phyloP scores from a whole-genome alignment of 2,888 invertebrate genomes.

The Drosophila siamana region DNA sequence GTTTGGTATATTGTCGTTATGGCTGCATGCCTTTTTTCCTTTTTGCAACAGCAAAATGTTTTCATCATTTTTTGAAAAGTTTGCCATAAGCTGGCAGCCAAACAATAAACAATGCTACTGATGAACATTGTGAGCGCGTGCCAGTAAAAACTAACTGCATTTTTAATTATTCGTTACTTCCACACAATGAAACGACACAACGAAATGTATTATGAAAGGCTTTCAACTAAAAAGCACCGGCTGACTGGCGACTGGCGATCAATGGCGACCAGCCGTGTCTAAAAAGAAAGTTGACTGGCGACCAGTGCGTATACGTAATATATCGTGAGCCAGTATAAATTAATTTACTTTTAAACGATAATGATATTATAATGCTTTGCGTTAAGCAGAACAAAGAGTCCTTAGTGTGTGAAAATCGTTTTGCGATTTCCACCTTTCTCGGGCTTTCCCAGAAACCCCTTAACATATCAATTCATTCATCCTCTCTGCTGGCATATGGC shows the following conservation, averaged over 20 bases:
- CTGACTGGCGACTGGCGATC: background rate
- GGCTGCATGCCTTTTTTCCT: conserved; percentile 21
- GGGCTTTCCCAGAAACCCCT: conserved; percentile 24
- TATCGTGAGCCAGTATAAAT: background rate
- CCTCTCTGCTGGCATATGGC: conserved; percentile 11
- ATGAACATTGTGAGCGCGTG: conserved; percentile 17
- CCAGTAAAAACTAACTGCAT: conserved; percentile 70
- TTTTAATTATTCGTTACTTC: conserved; percentile 71
- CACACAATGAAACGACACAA: conserved; percentile 46
- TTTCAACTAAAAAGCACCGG: conserved; percentile 15
- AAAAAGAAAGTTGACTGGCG: conserved; percentile 16
- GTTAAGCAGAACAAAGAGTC: background rate
- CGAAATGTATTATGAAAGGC: conserved; percentile 35
- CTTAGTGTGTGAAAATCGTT: conserved; percentile 24
- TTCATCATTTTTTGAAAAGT: conserved; percentile 61
- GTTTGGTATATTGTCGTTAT: conserved; percentile 33
- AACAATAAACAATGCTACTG: conserved; percentile 67
- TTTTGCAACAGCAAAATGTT: conserved; percentile 43
- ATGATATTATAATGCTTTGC: background rate
- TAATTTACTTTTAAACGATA: background rate
- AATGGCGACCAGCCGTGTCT: conserved; percentile 1
- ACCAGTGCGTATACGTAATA: conserved; percentile 22
- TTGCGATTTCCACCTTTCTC: conserved; percentile 31
- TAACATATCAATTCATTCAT: conserved; percentile 47
- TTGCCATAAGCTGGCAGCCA: conserved; percentile 47